Evolutionary conservation across 2,113 vertebrate species (phyloP).

Genomic region (Orycteropus afer): DNA sequence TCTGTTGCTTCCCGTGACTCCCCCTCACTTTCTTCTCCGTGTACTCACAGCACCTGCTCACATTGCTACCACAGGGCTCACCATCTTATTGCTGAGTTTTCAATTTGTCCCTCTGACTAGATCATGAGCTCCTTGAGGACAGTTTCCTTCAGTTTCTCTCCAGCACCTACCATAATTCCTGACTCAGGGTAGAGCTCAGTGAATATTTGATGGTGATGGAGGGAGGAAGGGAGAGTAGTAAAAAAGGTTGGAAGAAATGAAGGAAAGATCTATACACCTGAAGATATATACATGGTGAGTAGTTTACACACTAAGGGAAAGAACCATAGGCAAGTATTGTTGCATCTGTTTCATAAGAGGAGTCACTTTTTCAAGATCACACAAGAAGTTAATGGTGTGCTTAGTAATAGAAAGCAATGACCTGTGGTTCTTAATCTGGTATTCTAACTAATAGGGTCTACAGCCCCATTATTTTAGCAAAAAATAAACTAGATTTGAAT

Average conservation of each 20-base stretch:
- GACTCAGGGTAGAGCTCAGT: neutral
- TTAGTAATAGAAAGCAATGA: slow-evolving; percentile 31
- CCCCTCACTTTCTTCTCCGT: neutral
- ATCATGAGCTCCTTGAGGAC: neutral
- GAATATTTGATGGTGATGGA: neutral
- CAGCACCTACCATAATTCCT: neutral
- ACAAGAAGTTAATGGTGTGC: neutral
- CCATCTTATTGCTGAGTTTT: neutral
- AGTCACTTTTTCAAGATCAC: slow-evolving; percentile 22
- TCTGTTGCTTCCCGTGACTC: neutral
- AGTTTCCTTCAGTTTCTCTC: neutral
- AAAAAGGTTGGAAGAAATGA: no score
- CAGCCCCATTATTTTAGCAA: slow-evolving; percentile 49
- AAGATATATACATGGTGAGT: neutral
- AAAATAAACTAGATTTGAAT: slow-evolving; percentile 62
- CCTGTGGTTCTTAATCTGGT: slow-evolving; percentile 25
- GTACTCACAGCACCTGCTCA: neutral
- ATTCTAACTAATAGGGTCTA: neutral
- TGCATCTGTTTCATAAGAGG: neutral
- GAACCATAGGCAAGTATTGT: neutral
- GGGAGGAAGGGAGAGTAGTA: neutral
- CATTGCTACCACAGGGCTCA: neutral
- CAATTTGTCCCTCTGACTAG: neutral
- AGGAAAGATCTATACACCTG: neutral
- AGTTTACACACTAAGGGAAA: neutral